Evolutionary conservation across 2,797 vertebrate genomes (phyloP), one percentile per base, ranked within the genome.

Genomic region (Protosalanx chinensis): DNA sequence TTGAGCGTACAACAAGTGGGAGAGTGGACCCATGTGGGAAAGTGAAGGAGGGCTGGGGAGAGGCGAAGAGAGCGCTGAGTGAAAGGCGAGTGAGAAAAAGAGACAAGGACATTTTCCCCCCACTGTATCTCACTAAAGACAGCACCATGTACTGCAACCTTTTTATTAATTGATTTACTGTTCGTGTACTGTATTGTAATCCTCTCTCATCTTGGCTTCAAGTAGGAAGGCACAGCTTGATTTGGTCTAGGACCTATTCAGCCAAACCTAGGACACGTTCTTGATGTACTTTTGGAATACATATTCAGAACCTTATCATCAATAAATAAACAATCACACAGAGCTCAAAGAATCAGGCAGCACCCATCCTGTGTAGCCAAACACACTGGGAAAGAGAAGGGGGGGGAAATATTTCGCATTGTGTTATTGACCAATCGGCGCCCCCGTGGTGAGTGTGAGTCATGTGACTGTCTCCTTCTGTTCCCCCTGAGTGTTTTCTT

Each of bases 391-490:
- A 72, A 1, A 16, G 61, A 51, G 78, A 71, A 73, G 65, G 60
- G 74, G 72, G 72, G 6, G 27, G 82, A 74, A 68, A 72, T 72
- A 81, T 87, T 87, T 81, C 70, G 57, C 66, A 27, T 51, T 82
- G 79, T 83, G 74, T 80, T 86, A 87, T 88, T 89, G 85, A 87
- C 82, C 84, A 78, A 56, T 74, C 64, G 68, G 75, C 69, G 20
- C 69, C 76, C 74, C 79, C 58, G 51, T 32, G 72, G 61, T 16
- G 59, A 30, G 23, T 59, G 57, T 61, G 76, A 85, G 75, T 80
- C 79, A 75, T 68, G 68, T 20, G 63, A 77, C 67, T 66, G 65
- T 6, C n/a, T 59, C 72, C 67, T n/a, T 76, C 76, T 86, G 75
- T 82, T 68, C 82, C 82, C 67, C 67, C 72, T 46, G 69, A 66